These are phyloP conservation scores for Anas capensis DNA, from an alignment of 2,797 vertebrate species.

Conservation along the genomic window DNA sequence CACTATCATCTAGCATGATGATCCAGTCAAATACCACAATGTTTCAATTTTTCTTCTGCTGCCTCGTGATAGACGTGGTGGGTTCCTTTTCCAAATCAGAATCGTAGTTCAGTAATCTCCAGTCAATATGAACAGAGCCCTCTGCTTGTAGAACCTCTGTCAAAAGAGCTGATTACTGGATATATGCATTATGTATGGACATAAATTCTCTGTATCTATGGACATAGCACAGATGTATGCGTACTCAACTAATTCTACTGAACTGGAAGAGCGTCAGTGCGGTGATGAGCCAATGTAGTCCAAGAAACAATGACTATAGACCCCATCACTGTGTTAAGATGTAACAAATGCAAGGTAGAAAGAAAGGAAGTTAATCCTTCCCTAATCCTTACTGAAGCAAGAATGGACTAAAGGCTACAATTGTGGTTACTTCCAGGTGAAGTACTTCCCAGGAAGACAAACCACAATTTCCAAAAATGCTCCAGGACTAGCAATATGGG, in stretches of 20 bases:
- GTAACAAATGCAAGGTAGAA: not conserved
- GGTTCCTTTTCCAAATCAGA: not conserved
- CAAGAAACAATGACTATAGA: not conserved
- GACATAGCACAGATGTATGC: too few relatives aligned
- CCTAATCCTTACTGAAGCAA: not conserved
- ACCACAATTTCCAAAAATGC: not conserved
- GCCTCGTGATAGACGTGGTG: not conserved
- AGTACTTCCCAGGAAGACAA: not conserved
- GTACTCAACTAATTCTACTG: not conserved
- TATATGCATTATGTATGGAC: not conserved
- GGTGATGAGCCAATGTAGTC: not conserved
- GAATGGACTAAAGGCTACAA: not conserved
- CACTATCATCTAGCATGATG: not conserved
- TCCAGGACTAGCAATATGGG: not conserved
- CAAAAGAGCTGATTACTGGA: not conserved
- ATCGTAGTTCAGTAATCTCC: not conserved
- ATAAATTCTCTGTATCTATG: not conserved
- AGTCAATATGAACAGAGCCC: too few relatives aligned
- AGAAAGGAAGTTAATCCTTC: not conserved
- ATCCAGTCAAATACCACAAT: not conserved
- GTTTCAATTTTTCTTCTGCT: not conserved
- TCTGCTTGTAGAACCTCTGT: not conserved
- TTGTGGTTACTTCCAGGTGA: not conserved
- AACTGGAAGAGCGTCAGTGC: not conserved
- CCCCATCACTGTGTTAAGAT: not conserved